A percentile compares a stretch with the other conserved stretches of the same genome.
These are phyloP conservation scores for Hetaerina americana DNA, from an alignment of 1,140 invertebrate species.

Conservation along the genomic window DNA sequence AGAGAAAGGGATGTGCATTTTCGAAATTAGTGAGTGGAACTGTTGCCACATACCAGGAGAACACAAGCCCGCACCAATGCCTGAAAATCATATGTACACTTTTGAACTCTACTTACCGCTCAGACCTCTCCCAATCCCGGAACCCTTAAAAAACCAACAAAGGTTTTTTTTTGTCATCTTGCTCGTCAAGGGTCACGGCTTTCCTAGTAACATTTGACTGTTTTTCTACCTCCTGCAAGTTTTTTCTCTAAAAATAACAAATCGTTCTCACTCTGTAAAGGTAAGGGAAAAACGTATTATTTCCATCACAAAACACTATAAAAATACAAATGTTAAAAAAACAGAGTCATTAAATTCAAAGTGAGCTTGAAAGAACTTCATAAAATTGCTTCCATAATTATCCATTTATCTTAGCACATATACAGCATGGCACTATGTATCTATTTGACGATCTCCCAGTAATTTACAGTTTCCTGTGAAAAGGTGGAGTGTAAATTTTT, in stretches of 20 bases:
- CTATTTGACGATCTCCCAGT: too few species aligned
- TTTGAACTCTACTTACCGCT: background rate
- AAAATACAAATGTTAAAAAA: background rate
- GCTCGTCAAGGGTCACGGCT: slow-evolving; percentile 1
- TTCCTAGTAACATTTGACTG: slow-evolving; percentile 1
- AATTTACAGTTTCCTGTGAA: too few species aligned
- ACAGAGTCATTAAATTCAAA: background rate
- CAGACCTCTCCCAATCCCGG: background rate
- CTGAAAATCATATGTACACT: background rate
- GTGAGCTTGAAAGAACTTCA: too few species aligned
- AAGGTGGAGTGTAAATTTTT: too few species aligned
- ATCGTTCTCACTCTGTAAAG: slow-evolving; percentile 6
- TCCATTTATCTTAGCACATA: too few species aligned
- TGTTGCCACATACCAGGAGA: background rate
- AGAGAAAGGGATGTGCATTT: too few species aligned
- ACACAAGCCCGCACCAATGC: background rate
- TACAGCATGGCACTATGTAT: too few species aligned
- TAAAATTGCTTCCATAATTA: too few species aligned
- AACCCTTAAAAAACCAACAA: background rate
- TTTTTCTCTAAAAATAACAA: slow-evolving; percentile 7
- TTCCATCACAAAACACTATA: slow-evolving; percentile 3
- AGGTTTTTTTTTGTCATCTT: background rate
- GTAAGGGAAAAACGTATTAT: slow-evolving; percentile 7
- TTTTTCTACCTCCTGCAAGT: slow-evolving; percentile 8
- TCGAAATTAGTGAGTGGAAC: background rate